These are phyloP conservation scores for Hipparchia sbordonii DNA, from an alignment of 2,888 invertebrate genomes.

Conservation along the genomic window DNA sequence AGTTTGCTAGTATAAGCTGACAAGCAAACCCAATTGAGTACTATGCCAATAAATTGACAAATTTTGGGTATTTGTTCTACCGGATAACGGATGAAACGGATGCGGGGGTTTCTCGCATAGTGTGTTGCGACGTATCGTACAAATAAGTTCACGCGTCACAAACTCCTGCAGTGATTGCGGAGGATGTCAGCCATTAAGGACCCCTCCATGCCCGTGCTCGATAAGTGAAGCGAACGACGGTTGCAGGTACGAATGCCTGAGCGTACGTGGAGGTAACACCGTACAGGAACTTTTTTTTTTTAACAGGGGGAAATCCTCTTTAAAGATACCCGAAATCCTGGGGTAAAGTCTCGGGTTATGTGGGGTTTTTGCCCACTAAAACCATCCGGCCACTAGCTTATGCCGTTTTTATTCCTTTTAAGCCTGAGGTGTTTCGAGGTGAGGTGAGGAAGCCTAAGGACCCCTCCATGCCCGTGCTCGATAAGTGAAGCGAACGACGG, in stretches of 20 bases:
- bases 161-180: slow-evolving; percentile 74
- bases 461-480: slow-evolving; percentile 48
- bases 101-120: not conserved
- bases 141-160: slow-evolving; percentile 68
- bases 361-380: too few relatives aligned
- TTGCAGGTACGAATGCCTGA: slow-evolving; percentile 20
- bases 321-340: too few relatives aligned
- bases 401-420: too few relatives aligned
- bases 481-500: slow-evolving; percentile 20
- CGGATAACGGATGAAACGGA: too few relatives aligned
- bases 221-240: slow-evolving; percentile 21
- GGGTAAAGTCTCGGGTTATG: too few relatives aligned
- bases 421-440: too few relatives aligned
- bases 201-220: slow-evolving; percentile 48
- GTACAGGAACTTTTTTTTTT: not conserved
- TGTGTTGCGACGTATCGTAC: slow-evolving; percentile 35
- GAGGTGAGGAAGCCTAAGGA: slow-evolving; percentile 69
- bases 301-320: too few relatives aligned
- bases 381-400: too few relatives aligned
- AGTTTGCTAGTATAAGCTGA: too few relatives aligned
- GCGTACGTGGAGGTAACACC: not conserved
- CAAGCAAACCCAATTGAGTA: too few relatives aligned
- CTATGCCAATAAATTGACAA: too few relatives aligned
- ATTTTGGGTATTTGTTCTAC: too few relatives aligned
- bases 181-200: slow-evolving; percentile 73